Evolutionary conservation across 2,113 vertebrate genomes (phyloP), one percentile per base, ranked within the genome.

Genomic region (Ochotona princeps): DNA sequence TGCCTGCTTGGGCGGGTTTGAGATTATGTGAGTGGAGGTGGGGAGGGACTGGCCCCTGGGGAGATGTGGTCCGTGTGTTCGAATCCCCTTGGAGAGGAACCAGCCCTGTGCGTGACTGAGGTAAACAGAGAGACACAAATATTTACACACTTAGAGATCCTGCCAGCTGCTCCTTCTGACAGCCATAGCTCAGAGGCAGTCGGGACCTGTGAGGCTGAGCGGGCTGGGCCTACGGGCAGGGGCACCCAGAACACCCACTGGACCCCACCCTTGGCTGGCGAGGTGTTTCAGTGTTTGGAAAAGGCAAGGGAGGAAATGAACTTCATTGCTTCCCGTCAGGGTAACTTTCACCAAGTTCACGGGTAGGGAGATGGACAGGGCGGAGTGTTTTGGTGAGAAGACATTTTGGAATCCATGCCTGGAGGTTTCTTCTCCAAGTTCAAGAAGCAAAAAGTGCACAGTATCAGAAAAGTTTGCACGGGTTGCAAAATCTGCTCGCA

Each of bases 1-100:
- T 18, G 0, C 18, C 14, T 12, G 3, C 54, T 5, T 57, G 54
- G 54, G 18, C 54, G 54, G 54, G 54, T 44, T 44, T 44, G 44
- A 49, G 25, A 5, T 13, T 30, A 6, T 17, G 47, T 8, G 8
- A 2, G 28, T 26, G 8, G 20, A 35, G 20, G 23, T 35, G n/a
- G 3, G 9, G 61, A 13, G 35, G 61, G 38, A 44, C 38, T 6
- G 38, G 28, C 7, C 11, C 30, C 13, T 7, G 76, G 83, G 26
- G 8, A 7, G 63, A 11, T 1, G 47, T 6, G 51, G 82, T 21
- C 0, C 0, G 8, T 5, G 25, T n/a, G 1, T 23, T 30, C 21
- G 13, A 5, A 11, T 26, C 2, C 11, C 54, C 44, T 85, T 20
- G 2, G 57, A n/a, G 25, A 57, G 69, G 76, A 69, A 44, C 83